Conservation (phyloP, 2,113 vertebrate species). For the Ictidomys tridecemlineatus region DNA sequence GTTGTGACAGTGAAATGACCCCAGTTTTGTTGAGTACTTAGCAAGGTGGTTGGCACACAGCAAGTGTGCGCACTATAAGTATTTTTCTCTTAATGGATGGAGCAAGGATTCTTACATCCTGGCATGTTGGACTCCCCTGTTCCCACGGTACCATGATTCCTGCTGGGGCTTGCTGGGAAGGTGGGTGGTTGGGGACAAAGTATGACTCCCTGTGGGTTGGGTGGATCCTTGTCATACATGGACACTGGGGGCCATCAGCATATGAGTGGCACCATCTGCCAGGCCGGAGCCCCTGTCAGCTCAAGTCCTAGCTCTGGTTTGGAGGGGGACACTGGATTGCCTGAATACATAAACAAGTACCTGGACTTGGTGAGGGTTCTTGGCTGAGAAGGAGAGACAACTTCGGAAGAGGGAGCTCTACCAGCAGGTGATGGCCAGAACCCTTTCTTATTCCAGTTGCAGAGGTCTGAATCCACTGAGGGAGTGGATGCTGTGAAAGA, state of each 20-base stretch:
- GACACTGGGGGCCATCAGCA: background rate
- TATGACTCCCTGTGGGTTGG: background rate
- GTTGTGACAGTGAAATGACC: background rate
- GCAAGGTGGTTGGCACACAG: background rate
- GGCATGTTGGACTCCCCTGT: background rate
- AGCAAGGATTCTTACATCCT: background rate
- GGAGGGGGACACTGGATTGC: background rate
- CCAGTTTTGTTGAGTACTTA: background rate
- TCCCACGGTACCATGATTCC: background rate
- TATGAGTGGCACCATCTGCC: background rate
- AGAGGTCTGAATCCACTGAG: background rate
- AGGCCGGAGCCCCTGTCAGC: background rate
- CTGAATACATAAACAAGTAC: background rate
- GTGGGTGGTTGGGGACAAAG: background rate
- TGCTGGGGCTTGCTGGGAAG: background rate
- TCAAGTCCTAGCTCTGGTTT: background rate
- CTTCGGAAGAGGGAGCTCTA: background rate
- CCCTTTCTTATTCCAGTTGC: background rate
- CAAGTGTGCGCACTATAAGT: background rate
- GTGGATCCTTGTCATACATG: background rate
- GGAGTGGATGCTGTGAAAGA: background rate
- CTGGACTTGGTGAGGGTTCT: background rate
- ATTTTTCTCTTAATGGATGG: background rate
- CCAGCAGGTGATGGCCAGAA: background rate
- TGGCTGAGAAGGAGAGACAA: background rate